These are phyloP conservation scores for Silurus glanis DNA, from an alignment of 2,113 vertebrate species.

Conservation along the genomic window DNA sequence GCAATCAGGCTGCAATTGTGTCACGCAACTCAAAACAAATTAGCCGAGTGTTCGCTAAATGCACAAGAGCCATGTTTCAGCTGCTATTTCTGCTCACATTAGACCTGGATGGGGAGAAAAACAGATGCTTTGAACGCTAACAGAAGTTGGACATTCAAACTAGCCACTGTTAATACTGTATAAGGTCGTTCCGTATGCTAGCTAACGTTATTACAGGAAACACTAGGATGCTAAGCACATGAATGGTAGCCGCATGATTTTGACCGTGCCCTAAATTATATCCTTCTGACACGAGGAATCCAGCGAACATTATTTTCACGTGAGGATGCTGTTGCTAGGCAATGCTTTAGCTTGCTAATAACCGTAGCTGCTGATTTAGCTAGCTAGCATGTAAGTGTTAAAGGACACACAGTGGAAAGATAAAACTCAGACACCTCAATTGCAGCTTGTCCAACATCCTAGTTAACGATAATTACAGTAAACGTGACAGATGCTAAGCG, in stretches of 20 bases:
- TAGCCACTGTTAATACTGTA: not conserved
- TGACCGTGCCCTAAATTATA: not conserved
- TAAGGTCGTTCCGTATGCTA: not conserved
- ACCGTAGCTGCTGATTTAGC: not conserved
- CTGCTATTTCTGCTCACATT: not conserved
- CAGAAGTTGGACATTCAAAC: not conserved
- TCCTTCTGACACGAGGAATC: not conserved
- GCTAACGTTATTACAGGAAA: not conserved
- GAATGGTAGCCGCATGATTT: not conserved
- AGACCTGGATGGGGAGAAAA: not conserved
- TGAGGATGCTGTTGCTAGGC: not conserved
- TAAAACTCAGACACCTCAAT: not conserved
- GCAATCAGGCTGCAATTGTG: constrained; percentile 22
- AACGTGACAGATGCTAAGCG: not conserved
- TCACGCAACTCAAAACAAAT: constrained; percentile 16
- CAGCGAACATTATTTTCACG: not conserved
- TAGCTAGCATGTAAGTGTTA: not conserved
- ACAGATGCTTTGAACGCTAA: not conserved
- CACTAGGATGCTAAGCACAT: not conserved
- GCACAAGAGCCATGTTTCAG: not conserved
- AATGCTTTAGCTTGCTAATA: not conserved
- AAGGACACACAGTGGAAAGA: not conserved
- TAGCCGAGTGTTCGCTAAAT: constrained; percentile 21
- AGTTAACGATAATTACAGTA: not conserved
- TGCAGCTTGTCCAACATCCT: not conserved